phyloP scores from a whole-genome alignment of 2,797 vertebrate genomes.

The Cichlasoma orientale region DNA sequence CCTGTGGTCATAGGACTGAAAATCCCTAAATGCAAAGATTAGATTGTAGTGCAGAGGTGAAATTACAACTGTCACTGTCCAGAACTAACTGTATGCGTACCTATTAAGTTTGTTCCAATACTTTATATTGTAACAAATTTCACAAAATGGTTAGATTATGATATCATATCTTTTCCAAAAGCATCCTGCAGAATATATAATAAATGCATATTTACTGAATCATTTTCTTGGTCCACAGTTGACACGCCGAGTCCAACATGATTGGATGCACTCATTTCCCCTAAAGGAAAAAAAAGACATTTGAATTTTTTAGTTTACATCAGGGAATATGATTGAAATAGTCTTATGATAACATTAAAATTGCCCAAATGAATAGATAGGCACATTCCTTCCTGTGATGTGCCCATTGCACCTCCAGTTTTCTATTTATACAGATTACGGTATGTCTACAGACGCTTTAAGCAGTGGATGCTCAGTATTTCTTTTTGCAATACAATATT shows the following conservation, averaged over 20 bases:
- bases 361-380: not conserved
- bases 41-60: too few relatives aligned
- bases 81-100: not conserved
- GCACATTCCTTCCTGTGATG: not conserved
- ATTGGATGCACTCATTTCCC: rapidly evolving
- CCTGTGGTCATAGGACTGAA: too few relatives aligned
- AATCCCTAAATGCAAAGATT: too few relatives aligned
- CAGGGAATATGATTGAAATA: rapidly evolving
- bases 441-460: not conserved
- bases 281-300: not conserved
- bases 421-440: not conserved
- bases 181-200: too few relatives aligned
- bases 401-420: not conserved
- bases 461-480: rapidly evolving
- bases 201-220: conserved; percentile 20
- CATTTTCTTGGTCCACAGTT: not conserved
- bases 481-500: not conserved
- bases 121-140: not conserved
- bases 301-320: not conserved
- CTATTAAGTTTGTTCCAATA: not conserved
- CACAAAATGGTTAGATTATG: not conserved
- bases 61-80: too few relatives aligned
- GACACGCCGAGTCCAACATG: not conserved
- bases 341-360: not conserved
- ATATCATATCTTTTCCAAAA: not conserved